A percentile compares a stretch with the other conserved stretches of the same genome.
Conservation (phyloP, 2,113 vertebrate genomes). For the Eolophus roseicapilla region DNA sequence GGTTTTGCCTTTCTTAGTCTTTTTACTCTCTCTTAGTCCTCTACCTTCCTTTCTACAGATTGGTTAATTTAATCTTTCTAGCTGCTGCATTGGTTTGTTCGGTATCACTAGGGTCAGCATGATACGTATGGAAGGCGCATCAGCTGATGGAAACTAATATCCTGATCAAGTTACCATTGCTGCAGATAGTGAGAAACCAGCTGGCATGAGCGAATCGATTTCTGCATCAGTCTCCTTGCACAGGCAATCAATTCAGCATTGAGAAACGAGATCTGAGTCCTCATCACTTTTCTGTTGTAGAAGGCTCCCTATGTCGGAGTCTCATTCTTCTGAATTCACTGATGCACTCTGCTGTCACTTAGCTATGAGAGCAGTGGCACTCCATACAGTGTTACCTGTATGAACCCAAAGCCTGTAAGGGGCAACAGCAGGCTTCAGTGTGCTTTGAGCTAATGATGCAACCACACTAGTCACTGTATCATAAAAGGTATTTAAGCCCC, state of each 20-base stretch:
- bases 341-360: background rate
- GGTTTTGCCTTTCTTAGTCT: background rate
- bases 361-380: background rate
- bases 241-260: background rate
- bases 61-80: background rate
- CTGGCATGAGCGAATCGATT: constrained; percentile 7
- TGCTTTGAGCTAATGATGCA: background rate
- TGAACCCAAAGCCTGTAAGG: background rate
- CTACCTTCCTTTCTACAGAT: background rate
- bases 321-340: background rate
- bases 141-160: background rate
- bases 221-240: constrained; percentile 5
- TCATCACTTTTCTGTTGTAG: background rate
- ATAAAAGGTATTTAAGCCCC: background rate
- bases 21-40: background rate
- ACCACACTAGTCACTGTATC: fast-evolving
- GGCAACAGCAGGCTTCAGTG: background rate
- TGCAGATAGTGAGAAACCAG: background rate
- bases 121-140: background rate
- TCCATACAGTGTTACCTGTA: background rate
- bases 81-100: background rate
- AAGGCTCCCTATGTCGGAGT: background rate
- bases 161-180: background rate
- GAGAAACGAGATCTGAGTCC: background rate
- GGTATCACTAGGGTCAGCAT: background rate